Evolutionary conservation across 2,113 vertebrate species (phyloP), one percentile per base, ranked within the genome.

Genomic region (Gymnogyps californianus): DNA sequence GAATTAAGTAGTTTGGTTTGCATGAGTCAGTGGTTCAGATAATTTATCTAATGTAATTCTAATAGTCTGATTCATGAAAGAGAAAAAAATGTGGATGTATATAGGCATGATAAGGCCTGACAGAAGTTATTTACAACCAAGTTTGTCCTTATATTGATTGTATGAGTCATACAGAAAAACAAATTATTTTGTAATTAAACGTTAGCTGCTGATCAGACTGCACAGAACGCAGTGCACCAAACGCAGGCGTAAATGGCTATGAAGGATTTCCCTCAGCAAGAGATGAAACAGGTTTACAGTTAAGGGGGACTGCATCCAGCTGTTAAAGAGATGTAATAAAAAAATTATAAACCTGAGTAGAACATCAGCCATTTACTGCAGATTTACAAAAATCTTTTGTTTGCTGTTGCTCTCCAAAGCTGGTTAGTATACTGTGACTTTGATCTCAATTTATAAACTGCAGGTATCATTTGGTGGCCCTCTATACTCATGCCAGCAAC

Each of bases 1-100:
- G 78, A 93, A 46, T 69, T 91, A 55, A 93, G 66, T 51, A 80
- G 46, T 88, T 85, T 40, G 59, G 13, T 82, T 93, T 95, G 79
- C 42, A 81, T 90, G 93, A 97, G 11, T 96, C 93, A 88, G 90
- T 94, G 83, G 62, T 81, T 94, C 80, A 92, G 89, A 74, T 95
- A 93, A 86, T 89, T 95, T 86, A 62, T 81, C 75, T 90, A 74
- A 90, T 83, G 49, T 93, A 62, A 70, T 76, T 96, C 75, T 95
- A 91, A 94, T 91, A 77, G 66, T 42, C 70, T 95, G 93, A 94
- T 94, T 91, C 90, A 93, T 40, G 38, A 90, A 70, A 80, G 44
- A 65, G 40, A 25, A 83, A 74, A 87, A 80, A 89, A n/a, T 6
- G 38, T 57, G 79, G 74, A 70, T 88, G 42, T 66, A 72, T 71